Base-by-base conservation (phyloP, 2,113 vertebrate genomes). In the Epinephelus cyanopodus region DNA sequence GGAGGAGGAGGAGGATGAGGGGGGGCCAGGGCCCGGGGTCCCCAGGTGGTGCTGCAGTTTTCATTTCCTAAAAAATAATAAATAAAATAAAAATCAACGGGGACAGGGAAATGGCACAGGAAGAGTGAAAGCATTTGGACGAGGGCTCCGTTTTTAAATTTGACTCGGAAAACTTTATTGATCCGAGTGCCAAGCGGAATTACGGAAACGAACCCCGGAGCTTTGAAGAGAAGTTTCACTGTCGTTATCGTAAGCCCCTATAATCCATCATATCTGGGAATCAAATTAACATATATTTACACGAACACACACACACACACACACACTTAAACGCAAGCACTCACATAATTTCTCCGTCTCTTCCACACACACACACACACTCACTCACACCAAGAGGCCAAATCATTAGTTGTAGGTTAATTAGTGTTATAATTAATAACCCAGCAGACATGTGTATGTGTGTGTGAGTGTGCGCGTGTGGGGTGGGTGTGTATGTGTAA, bases 181-280 rank as follows among this genome's bases (percentile, higher is more conserved):
- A 94, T 93, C 92, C 78, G 72, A 11, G 84, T 85, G 93, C 92
- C 93, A 92, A 90, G 82, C 85, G 23, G 84, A 85, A 92, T 93
- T 88, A 93, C 66, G 63, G 86, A 88, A 86, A 86, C 65, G 54
- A 84, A 87, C 58, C 68, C 47, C 17, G 13, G 70, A 73, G 86
- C 93, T 92, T 90, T 92, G 92, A 92, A 85, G 89, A 88, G 91
- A 89, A 91, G 90, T 92, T 92, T 85, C 83, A 79, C 90, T 92
- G 93, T 93, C 90, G 92, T 89, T 92, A 92, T 92, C 86, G 70
- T 85, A 83, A 87, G 83, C 84, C 8, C n/a, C 86, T 86, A 85
- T 93, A 92, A 94, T 94, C 93, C 93, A 93, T 94, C 93, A 94
- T 94, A 93, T 92, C 92, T 91, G 87, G 61, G 75, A 92, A 93